Evolutionary conservation across 2,888 invertebrate genomes (phyloP).

Genomic region (Drosophila pegasa): DNA sequence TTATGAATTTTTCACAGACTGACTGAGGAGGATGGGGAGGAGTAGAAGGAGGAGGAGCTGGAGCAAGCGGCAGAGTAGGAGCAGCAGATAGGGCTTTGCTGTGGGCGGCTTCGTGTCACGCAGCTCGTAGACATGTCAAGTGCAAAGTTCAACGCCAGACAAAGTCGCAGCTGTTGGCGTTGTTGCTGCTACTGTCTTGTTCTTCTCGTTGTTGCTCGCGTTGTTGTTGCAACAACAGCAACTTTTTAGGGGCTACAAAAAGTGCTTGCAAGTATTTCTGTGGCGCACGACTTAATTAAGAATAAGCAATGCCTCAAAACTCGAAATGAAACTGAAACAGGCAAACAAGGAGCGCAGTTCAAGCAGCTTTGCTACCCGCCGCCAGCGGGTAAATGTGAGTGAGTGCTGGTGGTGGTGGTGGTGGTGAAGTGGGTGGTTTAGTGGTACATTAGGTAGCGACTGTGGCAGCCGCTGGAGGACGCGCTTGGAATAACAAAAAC

Average conservation of each 20-base stretch:
- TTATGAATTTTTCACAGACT: slow-evolving; percentile 45
- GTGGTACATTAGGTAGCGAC: slow-evolving; percentile 5
- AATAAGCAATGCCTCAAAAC: slow-evolving; percentile 63
- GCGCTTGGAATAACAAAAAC: slow-evolving; percentile 74
- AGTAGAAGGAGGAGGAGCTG: no score
- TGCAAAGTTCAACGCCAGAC: slow-evolving; percentile 39
- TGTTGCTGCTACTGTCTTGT: slow-evolving; percentile 16
- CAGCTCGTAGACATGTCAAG: slow-evolving; percentile 38
- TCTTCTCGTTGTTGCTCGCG: slow-evolving; percentile 22
- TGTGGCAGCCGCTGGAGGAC: slow-evolving; percentile 44
- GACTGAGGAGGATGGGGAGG: slow-evolving; percentile 29
- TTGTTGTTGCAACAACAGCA: slow-evolving; percentile 16
- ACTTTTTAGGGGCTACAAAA: slow-evolving; percentile 32
- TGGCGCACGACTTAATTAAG: slow-evolving; percentile 66
- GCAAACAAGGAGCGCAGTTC: background rate
- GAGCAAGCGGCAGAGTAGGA: no score
- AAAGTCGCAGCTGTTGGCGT: slow-evolving; percentile 26
- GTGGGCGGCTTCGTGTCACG: slow-evolving; percentile 20
- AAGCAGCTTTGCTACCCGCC: background rate
- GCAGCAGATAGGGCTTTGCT: background rate
- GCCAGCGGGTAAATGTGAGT: background rate
- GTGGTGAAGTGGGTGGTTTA: background rate
- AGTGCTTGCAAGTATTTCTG: slow-evolving; percentile 40
- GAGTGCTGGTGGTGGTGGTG: background rate
- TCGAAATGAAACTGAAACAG: slow-evolving; percentile 42